phyloP scores from a whole-genome alignment of 2,113 vertebrate species.

The Psettodes erumei region DNA sequence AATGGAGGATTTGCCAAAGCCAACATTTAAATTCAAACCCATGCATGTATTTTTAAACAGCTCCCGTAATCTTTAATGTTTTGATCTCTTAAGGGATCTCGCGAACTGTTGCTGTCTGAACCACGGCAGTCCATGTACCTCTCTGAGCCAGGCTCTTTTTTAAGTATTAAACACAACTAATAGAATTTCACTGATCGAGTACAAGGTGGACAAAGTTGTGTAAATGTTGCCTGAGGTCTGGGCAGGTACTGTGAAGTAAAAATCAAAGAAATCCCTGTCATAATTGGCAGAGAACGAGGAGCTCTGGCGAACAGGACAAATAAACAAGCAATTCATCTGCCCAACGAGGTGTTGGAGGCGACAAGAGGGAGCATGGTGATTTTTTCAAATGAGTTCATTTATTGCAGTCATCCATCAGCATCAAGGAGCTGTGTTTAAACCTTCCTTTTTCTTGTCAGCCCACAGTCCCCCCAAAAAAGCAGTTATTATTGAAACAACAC shows the following conservation, averaged over 20 bases:
- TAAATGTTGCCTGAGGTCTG: not conserved
- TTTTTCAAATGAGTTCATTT: conserved; percentile 63
- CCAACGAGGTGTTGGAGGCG: conserved; percentile 54
- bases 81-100: conserved; percentile 31
- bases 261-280: conserved; percentile 6
- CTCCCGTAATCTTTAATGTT: conserved; percentile 28
- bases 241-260: not conserved
- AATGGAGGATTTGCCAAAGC: conserved; percentile 19
- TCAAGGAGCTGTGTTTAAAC: conserved; percentile 31
- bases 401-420: conserved; percentile 64
- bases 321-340: conserved; percentile 56
- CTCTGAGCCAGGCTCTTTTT: not conserved
- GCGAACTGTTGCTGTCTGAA: not conserved
- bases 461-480: conserved; percentile 30
- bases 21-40: conserved; percentile 10
- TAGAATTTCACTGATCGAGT: not conserved
- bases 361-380: conserved; percentile 47
- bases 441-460: conserved; percentile 28
- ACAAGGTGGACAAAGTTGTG: not conserved
- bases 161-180: conserved; percentile 4
- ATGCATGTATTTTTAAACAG: conserved; percentile 30
- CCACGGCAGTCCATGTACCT: not conserved
- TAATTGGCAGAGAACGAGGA: conserved; percentile 37
- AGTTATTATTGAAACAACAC: conserved; percentile 51
- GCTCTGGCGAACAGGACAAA: conserved; percentile 40